These are phyloP conservation scores for Equus przewalskii DNA, from an alignment of 2,113 vertebrate species.

Conservation along the genomic window DNA sequence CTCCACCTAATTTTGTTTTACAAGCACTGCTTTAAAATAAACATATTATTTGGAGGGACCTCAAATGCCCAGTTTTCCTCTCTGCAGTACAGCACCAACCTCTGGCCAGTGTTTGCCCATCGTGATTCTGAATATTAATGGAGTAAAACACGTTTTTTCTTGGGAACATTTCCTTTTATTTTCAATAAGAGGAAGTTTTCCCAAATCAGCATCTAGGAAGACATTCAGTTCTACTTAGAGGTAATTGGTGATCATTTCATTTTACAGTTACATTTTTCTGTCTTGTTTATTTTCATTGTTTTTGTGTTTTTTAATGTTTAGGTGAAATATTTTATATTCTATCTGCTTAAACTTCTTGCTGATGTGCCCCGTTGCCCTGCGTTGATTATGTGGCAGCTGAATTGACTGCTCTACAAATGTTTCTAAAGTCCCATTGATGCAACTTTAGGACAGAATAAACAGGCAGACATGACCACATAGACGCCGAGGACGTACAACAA, in stretches of 20 bases:
- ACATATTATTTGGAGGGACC: background rate
- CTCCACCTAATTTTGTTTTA: background rate
- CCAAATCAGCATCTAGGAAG: background rate
- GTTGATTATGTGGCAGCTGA: background rate
- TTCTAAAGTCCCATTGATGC: background rate
- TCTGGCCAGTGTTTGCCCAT: background rate
- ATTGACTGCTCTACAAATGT: background rate
- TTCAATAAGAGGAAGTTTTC: background rate
- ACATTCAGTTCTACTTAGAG: background rate
- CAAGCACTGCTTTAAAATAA: slow-evolving; percentile 11
- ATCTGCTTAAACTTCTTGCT: background rate
- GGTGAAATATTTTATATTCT: background rate
- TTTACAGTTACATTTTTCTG: background rate
- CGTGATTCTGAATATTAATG: background rate
- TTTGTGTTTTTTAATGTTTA: background rate
- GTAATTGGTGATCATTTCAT: background rate
- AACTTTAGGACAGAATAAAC: background rate
- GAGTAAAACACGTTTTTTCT: background rate
- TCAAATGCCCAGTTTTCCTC: background rate
- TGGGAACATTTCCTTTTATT: background rate
- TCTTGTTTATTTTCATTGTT: background rate
- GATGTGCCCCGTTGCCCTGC: background rate
- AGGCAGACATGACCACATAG: background rate
- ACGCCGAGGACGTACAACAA: background rate
- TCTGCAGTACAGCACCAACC: background rate